Evolutionary conservation across 2,888 invertebrate species (phyloP).

Genomic region (Tachystola acroxantha): DNA sequence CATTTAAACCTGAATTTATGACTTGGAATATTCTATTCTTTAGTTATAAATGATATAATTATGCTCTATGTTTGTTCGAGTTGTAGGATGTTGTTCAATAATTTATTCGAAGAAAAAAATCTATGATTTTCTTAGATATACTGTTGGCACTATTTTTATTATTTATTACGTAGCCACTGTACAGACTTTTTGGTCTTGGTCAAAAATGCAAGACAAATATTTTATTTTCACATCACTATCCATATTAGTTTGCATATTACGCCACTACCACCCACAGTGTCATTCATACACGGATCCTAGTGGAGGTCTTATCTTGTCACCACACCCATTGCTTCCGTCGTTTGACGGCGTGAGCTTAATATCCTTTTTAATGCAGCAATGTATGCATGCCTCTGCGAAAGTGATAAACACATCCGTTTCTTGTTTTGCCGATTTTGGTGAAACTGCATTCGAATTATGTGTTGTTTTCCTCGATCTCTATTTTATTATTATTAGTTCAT

Average conservation of each 20-base stretch:
- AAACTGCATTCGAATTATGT: conserved; percentile 11
- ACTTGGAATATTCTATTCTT: no score
- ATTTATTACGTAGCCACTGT: no score
- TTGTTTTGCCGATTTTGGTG: conserved; percentile 5
- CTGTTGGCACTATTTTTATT: no score
- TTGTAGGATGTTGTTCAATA: no score
- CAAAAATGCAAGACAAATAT: no score
- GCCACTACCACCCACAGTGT: conserved; percentile 21
- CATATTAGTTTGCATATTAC: conserved; percentile 10
- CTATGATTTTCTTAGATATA: no score
- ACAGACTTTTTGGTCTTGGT: no score
- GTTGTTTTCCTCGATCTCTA: conserved; percentile 9
- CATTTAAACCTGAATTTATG: no score
- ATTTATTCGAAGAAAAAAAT: no score
- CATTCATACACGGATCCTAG: conserved; percentile 13
- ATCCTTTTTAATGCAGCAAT: conserved; percentile 6
- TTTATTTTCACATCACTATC: no score
- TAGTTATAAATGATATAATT: no score
- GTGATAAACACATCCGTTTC: conserved; percentile 4
- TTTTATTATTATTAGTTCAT: conserved; percentile 9
- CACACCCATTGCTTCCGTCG: conserved; percentile 8
- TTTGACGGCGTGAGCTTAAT: neutral
- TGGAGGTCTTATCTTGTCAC: neutral
- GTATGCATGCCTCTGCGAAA: conserved; percentile 6
- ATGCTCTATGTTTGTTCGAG: no score